These are phyloP conservation scores for Trachelus iudaicus DNA, from an alignment of 2,888 invertebrate genomes.

Conservation along the genomic window DNA sequence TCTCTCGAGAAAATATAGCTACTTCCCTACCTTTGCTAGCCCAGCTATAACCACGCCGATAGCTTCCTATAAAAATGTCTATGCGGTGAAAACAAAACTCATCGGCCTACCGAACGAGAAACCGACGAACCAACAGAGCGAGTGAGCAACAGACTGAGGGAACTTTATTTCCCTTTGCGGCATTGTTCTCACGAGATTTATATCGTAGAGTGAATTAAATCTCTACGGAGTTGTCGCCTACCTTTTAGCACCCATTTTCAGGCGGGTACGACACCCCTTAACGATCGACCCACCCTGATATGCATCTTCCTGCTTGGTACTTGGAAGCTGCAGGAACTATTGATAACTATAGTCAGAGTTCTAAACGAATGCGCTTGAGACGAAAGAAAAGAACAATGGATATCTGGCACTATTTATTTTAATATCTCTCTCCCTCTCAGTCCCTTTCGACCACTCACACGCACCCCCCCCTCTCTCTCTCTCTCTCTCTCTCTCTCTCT, in stretches of 20 bases:
- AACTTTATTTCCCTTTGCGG: constrained; percentile 12
- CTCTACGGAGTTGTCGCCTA: constrained; percentile 10
- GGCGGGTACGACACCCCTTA: background rate
- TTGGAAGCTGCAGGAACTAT: background rate
- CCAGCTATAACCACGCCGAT: background rate
- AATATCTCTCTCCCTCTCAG: constrained; percentile 34
- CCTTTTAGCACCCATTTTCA: constrained; percentile 13
- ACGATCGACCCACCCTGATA: background rate
- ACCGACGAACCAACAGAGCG: background rate
- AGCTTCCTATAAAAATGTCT: background rate
- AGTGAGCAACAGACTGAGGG: background rate
- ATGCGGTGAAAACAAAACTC: background rate
- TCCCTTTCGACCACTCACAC: background rate
- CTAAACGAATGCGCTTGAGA: no score
- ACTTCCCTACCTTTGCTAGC: background rate
- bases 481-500: background rate
- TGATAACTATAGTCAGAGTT: background rate
- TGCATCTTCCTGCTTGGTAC: background rate
- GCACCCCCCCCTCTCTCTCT: constrained; percentile 14
- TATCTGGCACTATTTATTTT: background rate
- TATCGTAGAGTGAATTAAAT: constrained; percentile 17
- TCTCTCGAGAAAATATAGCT: background rate
- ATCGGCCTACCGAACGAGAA: background rate
- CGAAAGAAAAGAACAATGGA: no score
- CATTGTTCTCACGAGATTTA: constrained; percentile 15